These are phyloP conservation scores for Hirundichthys speculiger DNA, from an alignment of 2,113 vertebrate species.

Conservation along the genomic window DNA sequence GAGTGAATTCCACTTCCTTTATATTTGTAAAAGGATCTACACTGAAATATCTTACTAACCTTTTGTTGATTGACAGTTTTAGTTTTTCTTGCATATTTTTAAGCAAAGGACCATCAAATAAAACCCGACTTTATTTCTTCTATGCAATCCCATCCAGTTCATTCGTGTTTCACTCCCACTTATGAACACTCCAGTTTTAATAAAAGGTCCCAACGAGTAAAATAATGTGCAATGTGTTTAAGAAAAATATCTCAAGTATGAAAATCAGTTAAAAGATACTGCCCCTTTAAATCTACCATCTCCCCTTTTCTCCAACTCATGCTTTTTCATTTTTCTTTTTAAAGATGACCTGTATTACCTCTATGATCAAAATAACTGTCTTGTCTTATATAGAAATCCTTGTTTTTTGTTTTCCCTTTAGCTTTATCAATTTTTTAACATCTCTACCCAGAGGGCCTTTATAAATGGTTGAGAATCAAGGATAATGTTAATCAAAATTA, in stretches of 20 bases:
- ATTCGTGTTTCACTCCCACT: constrained; percentile 68
- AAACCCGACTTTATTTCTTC: constrained; percentile 26
- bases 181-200: constrained; percentile 76
- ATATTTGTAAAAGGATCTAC: constrained; percentile 27
- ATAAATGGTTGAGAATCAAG: constrained; percentile 12
- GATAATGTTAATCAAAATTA: constrained; percentile 35
- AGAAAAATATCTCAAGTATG: constrained; percentile 15
- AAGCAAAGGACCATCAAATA: constrained; percentile 10
- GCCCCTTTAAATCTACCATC: constrained; percentile 72
- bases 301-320: constrained; percentile 28
- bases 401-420: not conserved
- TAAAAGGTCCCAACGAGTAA: constrained; percentile 27
- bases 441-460: constrained; percentile 13
- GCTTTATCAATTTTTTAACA: constrained; percentile 13
- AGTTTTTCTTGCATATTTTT: constrained; percentile 20
- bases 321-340: constrained; percentile 32
- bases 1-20: constrained; percentile 41
- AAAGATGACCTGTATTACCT: constrained; percentile 43
- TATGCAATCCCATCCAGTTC: constrained; percentile 43
- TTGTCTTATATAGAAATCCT: not conserved
- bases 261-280: constrained; percentile 66
- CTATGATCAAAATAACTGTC: constrained; percentile 78
- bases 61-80: constrained; percentile 23
- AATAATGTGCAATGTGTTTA: constrained; percentile 20
- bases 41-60: constrained; percentile 29